These are phyloP conservation scores for Lamellibrachia luymesi DNA, from an alignment of 1,140 invertebrate genomes.

Conservation along the genomic window DNA sequence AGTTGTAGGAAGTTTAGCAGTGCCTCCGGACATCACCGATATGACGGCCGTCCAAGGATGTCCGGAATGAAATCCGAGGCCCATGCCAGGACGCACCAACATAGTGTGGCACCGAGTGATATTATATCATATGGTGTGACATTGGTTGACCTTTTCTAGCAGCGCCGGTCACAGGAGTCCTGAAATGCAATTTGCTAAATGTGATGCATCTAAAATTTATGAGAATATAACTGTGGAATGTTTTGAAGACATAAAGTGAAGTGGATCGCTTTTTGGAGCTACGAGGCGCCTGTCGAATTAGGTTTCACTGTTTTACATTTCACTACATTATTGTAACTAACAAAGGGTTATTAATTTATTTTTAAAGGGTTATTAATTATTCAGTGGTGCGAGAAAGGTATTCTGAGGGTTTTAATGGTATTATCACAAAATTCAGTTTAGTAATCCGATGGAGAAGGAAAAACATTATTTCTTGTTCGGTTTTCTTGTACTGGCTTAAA, in stretches of 20 bases:
- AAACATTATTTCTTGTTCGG: not conserved
- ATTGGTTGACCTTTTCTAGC: not conserved
- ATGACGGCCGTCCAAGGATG: not conserved
- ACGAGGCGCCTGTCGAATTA: not conserved
- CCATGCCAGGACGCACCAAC: not conserved
- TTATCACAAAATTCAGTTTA: not conserved
- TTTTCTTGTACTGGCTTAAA: too few species aligned
- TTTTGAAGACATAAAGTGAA: not conserved
- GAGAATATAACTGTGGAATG: not conserved
- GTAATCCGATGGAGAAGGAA: not conserved
- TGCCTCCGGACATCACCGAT: not conserved
- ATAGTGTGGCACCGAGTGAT: not conserved
- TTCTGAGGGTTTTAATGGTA: not conserved
- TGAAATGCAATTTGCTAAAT: not conserved
- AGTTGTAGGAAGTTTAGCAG: too few species aligned
- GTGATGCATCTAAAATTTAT: not conserved
- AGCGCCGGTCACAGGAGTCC: not conserved
- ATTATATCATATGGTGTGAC: not conserved
- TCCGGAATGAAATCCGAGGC: not conserved
- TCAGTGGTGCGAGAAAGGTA: too few species aligned
- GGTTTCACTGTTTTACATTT: not conserved
- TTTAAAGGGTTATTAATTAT: too few species aligned
- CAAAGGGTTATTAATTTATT: too few species aligned
- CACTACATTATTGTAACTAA: too few species aligned
- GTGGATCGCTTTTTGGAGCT: not conserved